Percentiles rank a stretch among this genome's conserved stretches.
phyloP scores from a whole-genome alignment of 2,113 vertebrate genomes.

The Alethe castanea region DNA sequence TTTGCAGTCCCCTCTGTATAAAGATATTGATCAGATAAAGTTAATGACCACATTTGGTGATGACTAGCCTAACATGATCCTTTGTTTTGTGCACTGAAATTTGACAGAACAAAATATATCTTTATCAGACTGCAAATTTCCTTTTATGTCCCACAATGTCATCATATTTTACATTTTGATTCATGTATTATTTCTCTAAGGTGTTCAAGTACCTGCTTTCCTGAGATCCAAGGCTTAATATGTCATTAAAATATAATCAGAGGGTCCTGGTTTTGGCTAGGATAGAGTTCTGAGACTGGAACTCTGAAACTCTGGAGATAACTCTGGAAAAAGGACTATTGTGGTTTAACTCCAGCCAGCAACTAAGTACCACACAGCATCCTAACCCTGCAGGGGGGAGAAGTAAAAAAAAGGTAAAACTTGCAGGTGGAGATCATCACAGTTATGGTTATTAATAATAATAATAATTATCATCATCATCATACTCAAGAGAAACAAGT shows the following conservation, averaged over 20 bases:
- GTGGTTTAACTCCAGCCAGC: neutral
- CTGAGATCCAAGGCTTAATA: neutral
- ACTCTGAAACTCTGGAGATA: neutral
- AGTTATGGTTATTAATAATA: neutral
- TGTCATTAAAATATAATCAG: neutral
- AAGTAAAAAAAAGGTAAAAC: neutral
- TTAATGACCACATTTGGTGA: neutral
- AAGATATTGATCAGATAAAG: neutral
- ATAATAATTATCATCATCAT: neutral
- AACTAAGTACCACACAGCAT: neutral
- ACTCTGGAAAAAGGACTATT: neutral
- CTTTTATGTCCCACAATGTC: neutral
- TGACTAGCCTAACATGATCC: neutral
- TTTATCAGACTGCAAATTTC: neutral
- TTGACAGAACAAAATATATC: neutral
- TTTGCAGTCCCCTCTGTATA: neutral
- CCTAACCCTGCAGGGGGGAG: neutral
- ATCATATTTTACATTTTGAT: neutral
- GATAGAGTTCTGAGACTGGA: neutral
- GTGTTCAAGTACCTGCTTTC: neutral
- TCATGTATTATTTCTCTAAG: neutral
- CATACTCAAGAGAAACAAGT: neutral
- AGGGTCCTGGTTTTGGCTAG: neutral
- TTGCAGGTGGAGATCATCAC: neutral
- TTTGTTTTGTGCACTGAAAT: neutral